Percentiles rank a stretch among this genome's conserved stretches.
phyloP scores from a whole-genome alignment of 35 echinoderm and acorn worm species.

The Strongylocentrotus purpuratus region DNA sequence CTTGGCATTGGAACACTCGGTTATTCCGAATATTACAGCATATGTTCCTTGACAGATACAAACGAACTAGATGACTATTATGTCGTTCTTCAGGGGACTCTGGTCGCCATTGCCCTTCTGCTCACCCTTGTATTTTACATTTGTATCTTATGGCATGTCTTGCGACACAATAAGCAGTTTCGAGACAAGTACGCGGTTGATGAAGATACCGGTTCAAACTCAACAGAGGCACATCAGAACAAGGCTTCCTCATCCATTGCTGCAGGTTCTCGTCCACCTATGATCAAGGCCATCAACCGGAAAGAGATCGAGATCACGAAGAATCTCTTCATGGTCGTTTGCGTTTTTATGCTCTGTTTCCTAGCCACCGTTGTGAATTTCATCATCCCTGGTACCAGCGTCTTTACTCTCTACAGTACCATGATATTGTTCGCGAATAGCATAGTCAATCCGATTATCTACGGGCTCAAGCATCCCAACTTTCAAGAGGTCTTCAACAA shows the following conservation, averaged over 20 bases:
- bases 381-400: conserved; percentile 39
- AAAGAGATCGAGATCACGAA: conserved; percentile 49
- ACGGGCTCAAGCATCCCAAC: conserved; percentile 72
- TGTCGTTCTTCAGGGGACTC: conserved; percentile 21
- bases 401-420: conserved; percentile 21
- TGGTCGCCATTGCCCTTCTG: neutral
- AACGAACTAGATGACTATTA: neutral
- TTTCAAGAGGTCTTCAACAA: conserved; percentile 59
- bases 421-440: conserved; percentile 38
- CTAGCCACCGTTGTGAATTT: conserved; percentile 40
- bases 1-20: conserved; percentile 44
- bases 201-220: neutral
- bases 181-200: neutral
- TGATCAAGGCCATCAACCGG: neutral
- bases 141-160: neutral
- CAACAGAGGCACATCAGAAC: neutral
- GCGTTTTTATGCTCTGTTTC: conserved; percentile 48
- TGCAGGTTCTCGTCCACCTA: neutral
- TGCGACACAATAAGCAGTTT: neutral
- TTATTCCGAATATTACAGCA: conserved; percentile 30
- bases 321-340: conserved; percentile 58
- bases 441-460: conserved; percentile 68
- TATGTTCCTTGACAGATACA: conserved; percentile 40
- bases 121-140: conserved; percentile 1
- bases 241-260: neutral